phyloP scores from a whole-genome alignment of 2,888 invertebrate species.

The Pristionchus maxplancki region DNA sequence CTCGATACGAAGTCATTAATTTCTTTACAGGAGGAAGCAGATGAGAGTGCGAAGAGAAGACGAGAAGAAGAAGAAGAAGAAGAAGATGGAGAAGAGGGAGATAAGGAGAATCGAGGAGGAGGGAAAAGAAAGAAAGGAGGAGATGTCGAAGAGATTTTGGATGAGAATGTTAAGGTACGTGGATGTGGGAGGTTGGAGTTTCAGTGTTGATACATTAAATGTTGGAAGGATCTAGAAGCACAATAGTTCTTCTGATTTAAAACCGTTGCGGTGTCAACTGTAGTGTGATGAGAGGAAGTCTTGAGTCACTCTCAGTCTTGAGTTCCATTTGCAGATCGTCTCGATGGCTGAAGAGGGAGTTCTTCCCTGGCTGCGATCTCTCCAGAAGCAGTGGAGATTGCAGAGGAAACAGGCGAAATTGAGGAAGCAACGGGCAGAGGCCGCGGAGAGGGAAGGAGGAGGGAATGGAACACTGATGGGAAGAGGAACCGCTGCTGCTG shows the following conservation, averaged over 20 bases:
- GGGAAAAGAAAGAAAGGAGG: conserved; percentile 5
- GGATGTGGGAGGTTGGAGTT: neutral
- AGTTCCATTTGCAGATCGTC: too few relatives aligned
- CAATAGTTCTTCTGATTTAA: neutral
- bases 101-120: conserved; percentile 58
- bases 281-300: too few relatives aligned
- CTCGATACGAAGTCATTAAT: neutral
- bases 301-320: too few relatives aligned
- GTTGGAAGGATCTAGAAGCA: neutral
- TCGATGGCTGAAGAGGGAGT: conserved; percentile 68
- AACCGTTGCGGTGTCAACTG: too few relatives aligned
- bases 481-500: neutral
- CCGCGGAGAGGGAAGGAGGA: conserved; percentile 49
- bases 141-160: conserved; percentile 33
- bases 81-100: conserved; percentile 53
- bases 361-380: conserved; percentile 68
- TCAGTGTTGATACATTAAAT: neutral
- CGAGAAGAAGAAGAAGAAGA: conserved; percentile 54
- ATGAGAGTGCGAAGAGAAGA: conserved; percentile 42
- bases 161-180: conserved; percentile 38
- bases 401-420: conserved; percentile 55
- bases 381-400: conserved; percentile 67
- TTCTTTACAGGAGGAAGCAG: conserved; percentile 50
- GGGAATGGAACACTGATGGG: neutral
- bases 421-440: conserved; percentile 53